Conservation (phyloP, 2,797 vertebrate genomes). For the Salarias fasciatus region DNA sequence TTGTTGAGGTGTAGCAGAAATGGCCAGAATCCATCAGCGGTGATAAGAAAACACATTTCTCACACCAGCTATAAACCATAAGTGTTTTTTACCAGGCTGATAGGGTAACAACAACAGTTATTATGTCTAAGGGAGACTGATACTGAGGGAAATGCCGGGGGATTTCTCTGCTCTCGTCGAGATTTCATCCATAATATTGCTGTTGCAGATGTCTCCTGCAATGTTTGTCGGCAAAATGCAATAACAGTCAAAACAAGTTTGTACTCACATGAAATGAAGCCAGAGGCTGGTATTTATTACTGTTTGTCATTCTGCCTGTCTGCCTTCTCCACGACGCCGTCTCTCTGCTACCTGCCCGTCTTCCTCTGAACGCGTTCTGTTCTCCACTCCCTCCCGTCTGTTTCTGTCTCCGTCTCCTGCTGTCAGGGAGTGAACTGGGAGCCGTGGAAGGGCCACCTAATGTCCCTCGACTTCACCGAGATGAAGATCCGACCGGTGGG, state of each 20-base stretch:
- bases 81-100: conserved; percentile 65
- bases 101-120: conserved; percentile 69
- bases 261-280: conserved; percentile 61
- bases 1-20: conserved; percentile 58
- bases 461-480: conserved; percentile 89
- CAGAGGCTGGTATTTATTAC: conserved; percentile 60
- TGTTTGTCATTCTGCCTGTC: conserved; percentile 57
- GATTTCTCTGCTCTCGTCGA: conserved; percentile 53
- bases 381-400: background rate
- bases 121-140: conserved; percentile 67
- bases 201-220: conserved; percentile 49
- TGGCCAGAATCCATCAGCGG: conserved; percentile 71
- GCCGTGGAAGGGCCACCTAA: conserved; percentile 91
- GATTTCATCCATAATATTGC: conserved; percentile 60
- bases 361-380: background rate
- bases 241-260: conserved; percentile 69
- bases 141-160: conserved; percentile 48
- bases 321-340: conserved; percentile 7
- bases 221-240: conserved; percentile 56
- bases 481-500: conserved; percentile 87
- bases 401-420: conserved; percentile 12
- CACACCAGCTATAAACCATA: conserved; percentile 58
- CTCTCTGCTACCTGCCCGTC: conserved; percentile 14
- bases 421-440: conserved; percentile 91
- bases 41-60: conserved; percentile 73